Percentiles rank a stretch among this genome's conserved stretches.
phyloP scores from a whole-genome alignment of 2,797 vertebrate species.

The Peromyscus attwateri region DNA sequence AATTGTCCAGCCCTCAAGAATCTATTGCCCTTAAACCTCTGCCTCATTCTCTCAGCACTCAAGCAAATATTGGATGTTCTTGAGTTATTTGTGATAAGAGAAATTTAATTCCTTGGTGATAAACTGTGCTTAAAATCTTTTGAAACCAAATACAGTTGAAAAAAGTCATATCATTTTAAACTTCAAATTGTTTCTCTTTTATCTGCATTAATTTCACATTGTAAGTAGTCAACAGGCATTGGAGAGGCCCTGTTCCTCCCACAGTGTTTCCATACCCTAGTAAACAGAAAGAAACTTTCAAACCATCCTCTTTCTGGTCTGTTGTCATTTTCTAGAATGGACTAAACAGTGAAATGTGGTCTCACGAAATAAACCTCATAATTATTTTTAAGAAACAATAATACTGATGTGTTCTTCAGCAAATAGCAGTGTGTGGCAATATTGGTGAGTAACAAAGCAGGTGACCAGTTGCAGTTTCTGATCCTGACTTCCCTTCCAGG shows the following conservation, averaged over 20 bases:
- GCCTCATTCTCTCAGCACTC: accelerated
- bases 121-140: background rate
- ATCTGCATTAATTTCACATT: constrained; percentile 43
- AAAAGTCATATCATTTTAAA: constrained; percentile 11
- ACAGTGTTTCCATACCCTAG: background rate
- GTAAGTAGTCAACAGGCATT: background rate
- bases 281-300: constrained; percentile 18
- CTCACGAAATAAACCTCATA: background rate
- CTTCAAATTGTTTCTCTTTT: background rate
- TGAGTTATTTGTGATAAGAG: background rate
- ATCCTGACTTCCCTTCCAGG: background rate
- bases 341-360: background rate
- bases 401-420: background rate
- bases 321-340: background rate
- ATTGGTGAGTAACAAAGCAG: background rate
- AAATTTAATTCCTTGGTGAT: background rate
- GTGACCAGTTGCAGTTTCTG: background rate
- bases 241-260: background rate
- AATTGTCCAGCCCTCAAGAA: background rate
- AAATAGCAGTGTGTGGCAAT: background rate
- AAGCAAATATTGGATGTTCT: background rate
- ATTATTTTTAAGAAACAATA: constrained; percentile 17
- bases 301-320: background rate
- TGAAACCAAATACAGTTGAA: constrained; percentile 52
- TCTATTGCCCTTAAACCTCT: accelerated